Conservation (phyloP, 2,113 vertebrate genomes). For the Pelodiscus sinensis region DNA sequence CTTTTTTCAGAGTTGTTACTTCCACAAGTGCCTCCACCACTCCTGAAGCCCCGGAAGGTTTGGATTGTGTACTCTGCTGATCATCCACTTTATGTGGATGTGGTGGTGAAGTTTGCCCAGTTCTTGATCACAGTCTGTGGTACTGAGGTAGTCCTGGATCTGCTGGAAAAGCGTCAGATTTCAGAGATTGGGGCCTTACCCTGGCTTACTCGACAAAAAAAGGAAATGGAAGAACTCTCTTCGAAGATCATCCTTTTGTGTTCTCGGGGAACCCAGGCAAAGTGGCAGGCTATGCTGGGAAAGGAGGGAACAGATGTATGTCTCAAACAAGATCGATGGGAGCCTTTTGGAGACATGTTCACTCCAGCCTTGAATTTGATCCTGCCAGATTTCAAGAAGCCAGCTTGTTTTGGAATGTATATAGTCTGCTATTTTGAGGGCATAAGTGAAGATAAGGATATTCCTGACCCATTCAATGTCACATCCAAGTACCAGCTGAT, state of each 20-base stretch:
- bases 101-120: conserved; percentile 92
- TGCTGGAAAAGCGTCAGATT: conserved; percentile 85
- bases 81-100: conserved; percentile 87
- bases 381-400: conserved; percentile 89
- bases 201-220: conserved; percentile 91
- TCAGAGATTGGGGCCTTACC: conserved; percentile 84
- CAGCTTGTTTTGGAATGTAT: conserved; percentile 89
- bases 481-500: conserved; percentile 88
- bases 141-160: conserved; percentile 89
- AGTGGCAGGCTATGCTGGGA: conserved; percentile 92
- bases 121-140: conserved; percentile 91
- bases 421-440: conserved; percentile 92
- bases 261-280: conserved; percentile 90
- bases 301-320: conserved; percentile 60
- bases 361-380: conserved; percentile 91
- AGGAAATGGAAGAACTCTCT: conserved; percentile 79
- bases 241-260: conserved; percentile 93
- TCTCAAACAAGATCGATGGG: conserved; percentile 84
- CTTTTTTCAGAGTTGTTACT: not conserved
- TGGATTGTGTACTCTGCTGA: conserved; percentile 94
- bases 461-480: conserved; percentile 90
- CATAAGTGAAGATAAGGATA: conserved; percentile 81
- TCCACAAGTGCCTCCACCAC: conserved; percentile 11
- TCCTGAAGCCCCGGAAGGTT: conserved; percentile 79
- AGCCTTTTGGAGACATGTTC: conserved; percentile 88